A percentile compares a stretch with the other conserved stretches of the same genome.
Evolutionary conservation across 1,140 invertebrate species (phyloP).

Genomic region (Hestina assimilis): DNA sequence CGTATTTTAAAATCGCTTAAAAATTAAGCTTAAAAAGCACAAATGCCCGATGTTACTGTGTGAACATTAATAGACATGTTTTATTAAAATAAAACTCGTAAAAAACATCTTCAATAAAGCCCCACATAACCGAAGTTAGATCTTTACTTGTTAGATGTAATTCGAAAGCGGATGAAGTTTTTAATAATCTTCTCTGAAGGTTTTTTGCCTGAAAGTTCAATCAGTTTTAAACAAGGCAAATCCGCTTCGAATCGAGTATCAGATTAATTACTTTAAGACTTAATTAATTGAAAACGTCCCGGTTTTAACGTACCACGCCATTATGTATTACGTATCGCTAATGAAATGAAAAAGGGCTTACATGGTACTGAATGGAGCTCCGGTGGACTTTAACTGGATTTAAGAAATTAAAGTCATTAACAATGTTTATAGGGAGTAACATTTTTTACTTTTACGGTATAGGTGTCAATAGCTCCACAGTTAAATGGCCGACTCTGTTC

Average conservation of each 20-base stretch:
- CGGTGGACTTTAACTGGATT: background rate
- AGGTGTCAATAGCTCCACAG: too few species aligned
- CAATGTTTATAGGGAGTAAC: too few species aligned
- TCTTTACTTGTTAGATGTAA: background rate
- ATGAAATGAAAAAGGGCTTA: background rate
- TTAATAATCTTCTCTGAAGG: conserved; percentile 5
- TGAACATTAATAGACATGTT: too few species aligned
- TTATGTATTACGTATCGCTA: too few species aligned
- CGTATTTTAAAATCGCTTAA: too few species aligned
- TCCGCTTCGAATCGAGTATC: background rate
- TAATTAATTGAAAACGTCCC: conserved; percentile 10
- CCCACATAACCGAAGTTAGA: background rate
- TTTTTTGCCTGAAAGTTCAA: conserved; percentile 4
- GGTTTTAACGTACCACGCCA: background rate
- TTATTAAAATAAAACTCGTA: background rate
- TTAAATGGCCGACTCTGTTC: too few species aligned
- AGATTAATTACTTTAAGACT: conserved; percentile 12
- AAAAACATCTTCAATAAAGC: background rate
- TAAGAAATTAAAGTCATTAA: too few species aligned
- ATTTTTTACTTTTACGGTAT: too few species aligned
- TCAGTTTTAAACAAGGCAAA: background rate
- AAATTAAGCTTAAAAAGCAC: too few species aligned
- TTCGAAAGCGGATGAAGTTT: background rate
- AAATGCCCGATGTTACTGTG: too few species aligned
- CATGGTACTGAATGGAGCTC: background rate